These are phyloP conservation scores for Morone chrysops DNA, from an alignment of 2,113 vertebrate genomes.

Conservation along the genomic window DNA sequence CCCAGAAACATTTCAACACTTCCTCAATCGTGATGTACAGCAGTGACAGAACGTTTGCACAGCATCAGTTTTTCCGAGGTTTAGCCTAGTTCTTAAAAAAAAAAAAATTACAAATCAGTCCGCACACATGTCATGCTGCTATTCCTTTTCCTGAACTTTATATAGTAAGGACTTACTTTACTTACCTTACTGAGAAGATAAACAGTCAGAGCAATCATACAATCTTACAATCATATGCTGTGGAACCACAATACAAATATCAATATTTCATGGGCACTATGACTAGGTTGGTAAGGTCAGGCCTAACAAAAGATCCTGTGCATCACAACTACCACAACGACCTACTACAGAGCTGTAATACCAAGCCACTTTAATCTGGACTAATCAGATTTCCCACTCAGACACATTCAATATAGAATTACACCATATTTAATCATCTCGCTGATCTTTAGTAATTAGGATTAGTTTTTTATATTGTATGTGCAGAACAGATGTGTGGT, in stretches of 20 bases:
- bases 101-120: background rate
- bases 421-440: constrained; percentile 53
- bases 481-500: constrained; percentile 64
- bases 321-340: background rate
- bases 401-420: constrained; percentile 14
- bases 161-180: background rate
- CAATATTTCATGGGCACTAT: no score
- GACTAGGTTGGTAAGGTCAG: background rate
- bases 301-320: background rate
- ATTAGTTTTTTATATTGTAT: constrained; percentile 44
- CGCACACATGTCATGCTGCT: background rate
- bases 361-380: constrained; percentile 25
- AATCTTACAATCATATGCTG: background rate
- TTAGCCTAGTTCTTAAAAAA: constrained; percentile 30
- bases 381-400: constrained; percentile 26
- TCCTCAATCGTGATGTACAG: constrained; percentile 12
- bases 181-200: background rate
- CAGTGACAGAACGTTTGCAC: constrained; percentile 36
- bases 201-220: background rate
- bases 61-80: constrained; percentile 22
- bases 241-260: background rate
- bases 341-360: constrained; percentile 11
- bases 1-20: constrained; percentile 24
- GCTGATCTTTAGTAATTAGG: constrained; percentile 41
- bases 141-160: background rate